Evolutionary conservation across 2,113 vertebrate genomes (phyloP).

Genomic region (Tragelaphus buxtoni): DNA sequence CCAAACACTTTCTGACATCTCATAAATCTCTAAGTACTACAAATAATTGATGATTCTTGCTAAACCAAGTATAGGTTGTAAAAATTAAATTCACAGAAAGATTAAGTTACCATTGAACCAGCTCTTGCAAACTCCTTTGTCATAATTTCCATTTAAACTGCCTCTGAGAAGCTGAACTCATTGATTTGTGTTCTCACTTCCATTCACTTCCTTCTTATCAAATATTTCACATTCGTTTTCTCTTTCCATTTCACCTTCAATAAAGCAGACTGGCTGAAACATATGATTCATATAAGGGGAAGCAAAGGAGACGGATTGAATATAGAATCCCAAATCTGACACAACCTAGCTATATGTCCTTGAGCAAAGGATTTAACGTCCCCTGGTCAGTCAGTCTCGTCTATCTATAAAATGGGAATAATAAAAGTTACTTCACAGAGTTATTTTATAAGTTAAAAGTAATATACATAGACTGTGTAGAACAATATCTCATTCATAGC

Average conservation of each 20-base stretch:
- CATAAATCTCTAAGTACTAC: background rate
- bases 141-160: constrained; percentile 27
- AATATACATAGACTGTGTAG: background rate
- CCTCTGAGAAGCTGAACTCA: background rate
- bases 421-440: background rate
- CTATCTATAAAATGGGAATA: background rate
- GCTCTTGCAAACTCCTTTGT: background rate
- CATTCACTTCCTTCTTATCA: background rate
- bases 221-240: background rate
- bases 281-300: background rate
- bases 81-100: background rate
- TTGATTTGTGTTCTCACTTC: background rate
- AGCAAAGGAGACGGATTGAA: background rate
- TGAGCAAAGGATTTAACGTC: background rate
- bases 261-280: background rate
- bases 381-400: background rate
- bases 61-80: background rate
- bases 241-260: constrained; percentile 1
- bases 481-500: background rate
- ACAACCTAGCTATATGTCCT: background rate
- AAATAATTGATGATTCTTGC: background rate
- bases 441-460: background rate
- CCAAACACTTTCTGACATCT: background rate
- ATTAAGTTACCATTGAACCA: background rate
- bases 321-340: background rate